These are phyloP conservation scores for Chlorops oryzae DNA, from an alignment of 1,140 invertebrate species.

Conservation along the genomic window DNA sequence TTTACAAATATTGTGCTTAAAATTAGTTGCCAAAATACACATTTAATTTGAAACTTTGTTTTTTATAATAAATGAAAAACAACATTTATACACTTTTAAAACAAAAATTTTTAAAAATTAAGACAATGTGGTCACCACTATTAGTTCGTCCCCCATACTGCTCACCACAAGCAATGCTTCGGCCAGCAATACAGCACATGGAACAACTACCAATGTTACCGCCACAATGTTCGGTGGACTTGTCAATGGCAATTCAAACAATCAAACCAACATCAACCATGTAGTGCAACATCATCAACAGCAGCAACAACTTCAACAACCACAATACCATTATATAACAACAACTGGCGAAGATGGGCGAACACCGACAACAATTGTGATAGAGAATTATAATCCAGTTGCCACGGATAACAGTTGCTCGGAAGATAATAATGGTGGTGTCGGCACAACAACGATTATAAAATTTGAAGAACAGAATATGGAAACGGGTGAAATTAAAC, in stretches of 20 bases:
- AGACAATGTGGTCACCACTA: conserved; percentile 49
- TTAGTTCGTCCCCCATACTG: conserved; percentile 47
- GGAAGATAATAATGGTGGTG: conserved; percentile 13
- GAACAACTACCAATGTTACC: conserved; percentile 9
- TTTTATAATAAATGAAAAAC: conserved; percentile 7
- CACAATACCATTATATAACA: conserved; percentile 37
- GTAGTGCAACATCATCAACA: conserved; percentile 2
- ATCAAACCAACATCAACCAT: not conserved
- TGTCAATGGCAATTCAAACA: conserved; percentile 6
- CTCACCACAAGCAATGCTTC: conserved; percentile 25
- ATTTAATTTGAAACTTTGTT: not conserved
- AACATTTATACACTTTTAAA: conserved; percentile 16
- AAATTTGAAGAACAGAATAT: conserved; percentile 38
- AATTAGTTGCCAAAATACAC: not conserved
- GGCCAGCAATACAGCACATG: conserved; percentile 16
- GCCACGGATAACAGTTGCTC: conserved; percentile 3
- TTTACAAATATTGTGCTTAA: conserved; percentile 7
- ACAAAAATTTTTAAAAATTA: conserved; percentile 25
- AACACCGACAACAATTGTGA: conserved; percentile 42
- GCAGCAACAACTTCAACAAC: conserved; percentile 4
- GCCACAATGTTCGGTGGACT: too few species aligned
- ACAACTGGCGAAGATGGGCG: conserved; percentile 40
- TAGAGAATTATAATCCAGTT: conserved; percentile 37
- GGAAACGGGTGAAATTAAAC: too few species aligned
- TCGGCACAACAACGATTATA: conserved; percentile 37